These are phyloP conservation scores for Glaucomys volans DNA, from an alignment of 2,113 vertebrate species.

Conservation along the genomic window DNA sequence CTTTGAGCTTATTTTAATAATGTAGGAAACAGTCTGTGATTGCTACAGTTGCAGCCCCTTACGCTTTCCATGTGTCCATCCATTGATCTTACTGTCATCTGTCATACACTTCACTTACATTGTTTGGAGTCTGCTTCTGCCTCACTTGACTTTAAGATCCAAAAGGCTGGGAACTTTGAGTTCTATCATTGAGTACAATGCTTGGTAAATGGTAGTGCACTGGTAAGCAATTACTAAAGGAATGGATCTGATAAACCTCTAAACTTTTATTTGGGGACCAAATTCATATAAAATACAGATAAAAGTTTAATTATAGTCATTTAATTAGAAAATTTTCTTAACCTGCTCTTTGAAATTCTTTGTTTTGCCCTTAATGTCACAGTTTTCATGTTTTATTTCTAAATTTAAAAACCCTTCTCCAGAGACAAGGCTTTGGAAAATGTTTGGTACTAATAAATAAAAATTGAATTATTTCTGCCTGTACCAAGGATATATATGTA, in stretches of 20 bases:
- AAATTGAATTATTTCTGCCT: background rate
- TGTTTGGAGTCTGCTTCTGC: background rate
- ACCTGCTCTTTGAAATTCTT: constrained; percentile 21
- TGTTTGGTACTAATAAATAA: background rate
- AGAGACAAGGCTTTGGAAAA: background rate
- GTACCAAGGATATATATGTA: background rate
- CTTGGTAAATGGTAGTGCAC: background rate
- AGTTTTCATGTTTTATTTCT: constrained; percentile 31
- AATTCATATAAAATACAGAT: background rate
- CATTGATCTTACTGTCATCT: background rate
- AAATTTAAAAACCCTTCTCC: constrained; percentile 44
- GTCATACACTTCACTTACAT: background rate
- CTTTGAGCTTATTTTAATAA: background rate
- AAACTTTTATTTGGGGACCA: background rate
- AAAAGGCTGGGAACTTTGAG: background rate
- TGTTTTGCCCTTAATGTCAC: constrained; percentile 1
- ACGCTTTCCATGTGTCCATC: background rate
- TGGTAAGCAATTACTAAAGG: background rate
- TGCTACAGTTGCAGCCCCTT: background rate
- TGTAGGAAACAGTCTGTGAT: background rate
- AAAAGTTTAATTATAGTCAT: background rate
- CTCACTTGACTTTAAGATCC: background rate
- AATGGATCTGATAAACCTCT: background rate
- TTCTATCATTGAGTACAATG: background rate
- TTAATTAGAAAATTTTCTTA: background rate